Percentiles rank a stretch among this genome's conserved stretches.
These are phyloP conservation scores for Hiodon alosoides DNA, from an alignment of 2,113 vertebrate species.

Conservation along the genomic window DNA sequence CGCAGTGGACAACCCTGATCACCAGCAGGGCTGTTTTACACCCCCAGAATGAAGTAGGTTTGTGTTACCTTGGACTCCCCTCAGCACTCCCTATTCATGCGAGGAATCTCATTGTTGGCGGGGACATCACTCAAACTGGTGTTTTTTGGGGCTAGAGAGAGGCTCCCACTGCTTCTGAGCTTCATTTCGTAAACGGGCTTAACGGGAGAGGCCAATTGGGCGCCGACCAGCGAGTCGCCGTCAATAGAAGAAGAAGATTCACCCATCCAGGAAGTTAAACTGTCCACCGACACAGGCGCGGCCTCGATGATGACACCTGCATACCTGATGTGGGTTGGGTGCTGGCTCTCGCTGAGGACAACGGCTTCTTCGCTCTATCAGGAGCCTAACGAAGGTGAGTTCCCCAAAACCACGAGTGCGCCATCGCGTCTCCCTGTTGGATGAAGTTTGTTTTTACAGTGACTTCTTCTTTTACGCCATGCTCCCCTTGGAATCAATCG, in stretches of 20 bases:
- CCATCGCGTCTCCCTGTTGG: too few relatives aligned
- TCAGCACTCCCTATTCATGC: slow-evolving; percentile 51
- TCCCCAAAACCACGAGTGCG: background rate
- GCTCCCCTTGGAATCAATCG: too few relatives aligned
- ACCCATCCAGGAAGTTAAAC: slow-evolving; percentile 35
- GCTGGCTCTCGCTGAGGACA: slow-evolving; percentile 45
- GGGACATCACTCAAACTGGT: slow-evolving; percentile 58
- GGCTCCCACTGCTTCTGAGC: slow-evolving; percentile 53
- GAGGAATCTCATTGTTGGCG: slow-evolving; percentile 64
- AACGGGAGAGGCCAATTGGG: slow-evolving; percentile 37
- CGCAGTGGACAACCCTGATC: slow-evolving; percentile 38
- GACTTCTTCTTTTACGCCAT: too few relatives aligned
- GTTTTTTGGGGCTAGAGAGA: slow-evolving; percentile 55
- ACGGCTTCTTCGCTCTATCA: slow-evolving; percentile 39
- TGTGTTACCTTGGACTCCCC: slow-evolving; percentile 56
- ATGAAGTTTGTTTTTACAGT: too few relatives aligned
- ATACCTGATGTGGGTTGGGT: slow-evolving; percentile 42
- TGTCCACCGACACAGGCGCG: background rate
- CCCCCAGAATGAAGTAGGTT: slow-evolving; percentile 38
- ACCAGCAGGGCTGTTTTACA: slow-evolving; percentile 36
- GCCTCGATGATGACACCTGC: slow-evolving; percentile 51
- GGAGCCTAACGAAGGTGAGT: slow-evolving; percentile 46
- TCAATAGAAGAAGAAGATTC: slow-evolving; percentile 40
- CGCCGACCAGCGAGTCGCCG: slow-evolving; percentile 41
- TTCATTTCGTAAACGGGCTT: slow-evolving; percentile 39